Percentiles rank a stretch among this genome's conserved stretches.
Conservation (phyloP, 2,113 vertebrate genomes). For the Indicator indicator region DNA sequence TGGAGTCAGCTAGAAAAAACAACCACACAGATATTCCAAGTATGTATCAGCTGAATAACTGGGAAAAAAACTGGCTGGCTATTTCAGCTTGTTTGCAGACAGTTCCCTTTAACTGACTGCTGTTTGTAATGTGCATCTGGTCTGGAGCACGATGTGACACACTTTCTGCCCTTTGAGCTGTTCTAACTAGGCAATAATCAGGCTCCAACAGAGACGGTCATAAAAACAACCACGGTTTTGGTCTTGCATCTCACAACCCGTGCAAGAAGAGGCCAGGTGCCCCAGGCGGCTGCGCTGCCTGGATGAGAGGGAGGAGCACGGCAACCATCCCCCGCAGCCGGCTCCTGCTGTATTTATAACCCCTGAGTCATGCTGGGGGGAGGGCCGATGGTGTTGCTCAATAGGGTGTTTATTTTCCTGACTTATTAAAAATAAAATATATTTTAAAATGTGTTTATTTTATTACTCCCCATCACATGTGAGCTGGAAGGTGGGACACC, state of each 20-base stretch:
- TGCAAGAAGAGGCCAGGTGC: accelerated
- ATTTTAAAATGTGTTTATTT: not conserved
- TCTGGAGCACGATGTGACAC: not conserved
- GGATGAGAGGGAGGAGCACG: not conserved
- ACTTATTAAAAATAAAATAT: not conserved
- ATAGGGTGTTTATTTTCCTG: not conserved
- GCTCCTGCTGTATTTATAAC: not conserved
- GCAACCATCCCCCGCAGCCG: not conserved
- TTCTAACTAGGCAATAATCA: not conserved
- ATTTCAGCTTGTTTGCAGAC: not conserved
- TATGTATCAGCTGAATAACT: not conserved
- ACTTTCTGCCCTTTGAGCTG: not conserved
- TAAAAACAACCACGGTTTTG: accelerated
- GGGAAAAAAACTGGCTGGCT: not conserved
- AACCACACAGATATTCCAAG: not conserved
- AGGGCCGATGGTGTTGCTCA: not conserved
- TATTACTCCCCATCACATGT: not conserved
- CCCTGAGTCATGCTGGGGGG: not conserved
- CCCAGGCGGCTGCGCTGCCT: not conserved
- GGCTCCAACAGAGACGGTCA: accelerated
- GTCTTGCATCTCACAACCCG: not conserved
- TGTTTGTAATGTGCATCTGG: not conserved
- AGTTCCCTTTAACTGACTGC: not conserved
- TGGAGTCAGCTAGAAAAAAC: not conserved
- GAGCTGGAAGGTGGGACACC: not conserved